Evolutionary conservation across 1,140 invertebrate species (phyloP), one percentile per base, ranked within the genome.

Genomic region (Neodiprion virginianus): DNA sequence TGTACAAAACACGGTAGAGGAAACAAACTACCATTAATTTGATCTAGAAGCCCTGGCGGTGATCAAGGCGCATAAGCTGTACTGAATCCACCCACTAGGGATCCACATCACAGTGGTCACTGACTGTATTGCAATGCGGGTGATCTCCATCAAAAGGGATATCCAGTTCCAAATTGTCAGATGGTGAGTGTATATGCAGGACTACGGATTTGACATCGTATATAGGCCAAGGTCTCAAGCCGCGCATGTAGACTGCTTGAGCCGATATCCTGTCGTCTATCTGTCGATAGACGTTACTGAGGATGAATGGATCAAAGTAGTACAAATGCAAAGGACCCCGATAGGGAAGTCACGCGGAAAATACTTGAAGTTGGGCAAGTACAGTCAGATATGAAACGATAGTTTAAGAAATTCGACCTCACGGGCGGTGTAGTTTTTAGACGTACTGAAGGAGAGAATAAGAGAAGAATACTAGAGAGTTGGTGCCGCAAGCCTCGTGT

Each of bases 1-100:
- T 47, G 74, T 48, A 79, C 0, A 77, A 23, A 83, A 80, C 1
- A 77, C 78, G 11, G 71, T 69, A 1, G 73, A 71, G 21, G 79
- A 85, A 75, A 21, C 72, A 8, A 71, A 74, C 23, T 83, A 86
- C 79, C 83, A 85, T 77, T 84, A 82, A 0, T 87, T 84, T 49
- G 85, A 89, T 69, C 14, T 87, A 0, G 83, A 88, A 69, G 85
- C 81, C 0, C 53, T 89, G 7, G 84, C 84, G 0, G 82, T 87
- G 0, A 81, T 85, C 12, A 71, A 79, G 9, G 53, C 76, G 0
- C 10, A 86, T 7, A 75, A 77, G n/a, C 67, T 77, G 8, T 85
- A 83, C 72, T 67, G 83, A 1, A 71, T 83, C 1, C 89, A 88
- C 74, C 69, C 89, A 7, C 17, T 82, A 1, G 81, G 81, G 0